phyloP scores from a whole-genome alignment of 2,888 invertebrate genomes.

The Stegophylla sp. region DNA sequence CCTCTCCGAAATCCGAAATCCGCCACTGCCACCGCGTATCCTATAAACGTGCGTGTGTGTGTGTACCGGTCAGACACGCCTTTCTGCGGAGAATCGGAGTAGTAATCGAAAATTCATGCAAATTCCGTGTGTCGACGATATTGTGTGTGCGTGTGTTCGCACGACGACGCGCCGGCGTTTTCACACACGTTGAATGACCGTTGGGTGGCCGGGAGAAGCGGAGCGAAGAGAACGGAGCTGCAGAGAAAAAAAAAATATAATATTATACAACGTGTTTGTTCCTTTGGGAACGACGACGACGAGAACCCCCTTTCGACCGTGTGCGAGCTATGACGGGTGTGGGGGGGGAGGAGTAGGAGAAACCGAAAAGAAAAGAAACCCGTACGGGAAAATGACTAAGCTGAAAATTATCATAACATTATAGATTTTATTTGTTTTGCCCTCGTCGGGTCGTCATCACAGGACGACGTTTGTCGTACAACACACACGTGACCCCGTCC shows the following conservation, averaged over 20 bases:
- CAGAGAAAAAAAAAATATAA: background rate
- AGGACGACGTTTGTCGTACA: background rate
- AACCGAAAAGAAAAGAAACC: constrained; percentile 23
- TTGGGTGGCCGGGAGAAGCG: background rate
- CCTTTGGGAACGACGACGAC: background rate
- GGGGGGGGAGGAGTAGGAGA: background rate
- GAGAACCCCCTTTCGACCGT: background rate
- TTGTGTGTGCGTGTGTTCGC: too few relatives aligned
- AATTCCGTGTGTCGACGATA: too few relatives aligned
- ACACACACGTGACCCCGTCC: constrained; percentile 30
- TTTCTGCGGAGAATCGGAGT: too few relatives aligned
- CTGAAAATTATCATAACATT: constrained; percentile 58
- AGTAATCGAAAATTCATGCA: too few relatives aligned
- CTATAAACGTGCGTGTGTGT: too few relatives aligned
- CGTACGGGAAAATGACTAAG: constrained; percentile 55
- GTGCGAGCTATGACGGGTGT: background rate
- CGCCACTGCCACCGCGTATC: too few relatives aligned
- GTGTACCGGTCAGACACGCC: too few relatives aligned
- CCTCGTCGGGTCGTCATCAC: too few relatives aligned
- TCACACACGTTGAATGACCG: constrained; percentile 42
- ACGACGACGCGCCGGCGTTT: background rate
- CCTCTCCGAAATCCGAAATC: too few relatives aligned
- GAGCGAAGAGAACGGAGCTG: background rate
- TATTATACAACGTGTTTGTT: background rate
- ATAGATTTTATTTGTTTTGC: constrained; percentile 58